Base-by-base conservation (phyloP, 2,797 vertebrate species). In the Cuculus canorus region DNA sequence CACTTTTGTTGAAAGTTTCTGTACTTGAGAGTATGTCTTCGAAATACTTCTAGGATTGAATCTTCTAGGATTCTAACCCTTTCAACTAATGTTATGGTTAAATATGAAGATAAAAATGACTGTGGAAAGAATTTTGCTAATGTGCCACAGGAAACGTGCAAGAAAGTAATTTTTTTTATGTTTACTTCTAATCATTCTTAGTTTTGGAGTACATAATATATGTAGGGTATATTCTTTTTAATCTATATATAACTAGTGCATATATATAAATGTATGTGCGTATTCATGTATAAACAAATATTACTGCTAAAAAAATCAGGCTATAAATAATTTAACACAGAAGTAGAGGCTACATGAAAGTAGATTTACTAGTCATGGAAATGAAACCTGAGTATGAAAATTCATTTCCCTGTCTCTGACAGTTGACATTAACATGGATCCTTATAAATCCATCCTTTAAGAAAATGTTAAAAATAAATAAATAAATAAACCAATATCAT, bases 361-460 rank as follows among this genome's bases (percentile, higher is more conserved):
- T 86, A 95, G 43, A 94, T 90, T 88, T 90, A 91, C 30, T 77
- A 91, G 56, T 18, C 72, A 25, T 5, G 60, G 43, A 45, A 91
- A 85, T n/a, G 32, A 93, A 91, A 54, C 24, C 16, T 15, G 21
- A 96, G 82, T 69, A 86, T 54, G 59, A 96, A 97, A 95, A 91
- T 68, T 78, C 50, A 77, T 90, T 91, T 48, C 59, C 41, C 80
- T 35, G 12, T 78, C 52, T 96, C 79, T 96, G 85, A 94, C 68
- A 87, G 76, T 24, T 96, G 79, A 95, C 70, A 66, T 95, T 81
- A 96, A 92, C 60, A 77, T 11, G 83, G 9, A 95, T 32, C 37
- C 61, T 76, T 92, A 47, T 53, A 96, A 94, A 93, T 89, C 78
- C 92, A 9, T 28, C 61, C 52, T 66, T 92, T 88, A 91, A 96